Evolutionary conservation across 2,797 vertebrate genomes (phyloP).

Genomic region (Coendou prehensilis): DNA sequence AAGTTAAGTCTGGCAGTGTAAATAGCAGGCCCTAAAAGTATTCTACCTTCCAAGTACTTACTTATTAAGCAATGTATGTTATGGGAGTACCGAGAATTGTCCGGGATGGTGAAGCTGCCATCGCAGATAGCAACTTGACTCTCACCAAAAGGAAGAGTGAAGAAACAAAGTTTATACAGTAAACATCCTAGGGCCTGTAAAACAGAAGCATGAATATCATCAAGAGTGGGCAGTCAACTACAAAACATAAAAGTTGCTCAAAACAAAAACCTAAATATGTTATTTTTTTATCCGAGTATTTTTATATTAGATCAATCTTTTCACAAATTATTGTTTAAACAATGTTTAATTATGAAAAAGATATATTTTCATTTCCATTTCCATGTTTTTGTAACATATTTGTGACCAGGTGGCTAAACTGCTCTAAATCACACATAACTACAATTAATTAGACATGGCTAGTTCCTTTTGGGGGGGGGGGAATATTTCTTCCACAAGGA

Average conservation of each 20-base stretch:
- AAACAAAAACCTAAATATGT: neutral
- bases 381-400: constrained; percentile 3
- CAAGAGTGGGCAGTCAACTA: neutral
- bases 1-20: constrained; percentile 28
- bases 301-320: constrained; percentile 27
- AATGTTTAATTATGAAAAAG: neutral
- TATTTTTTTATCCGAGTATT: neutral
- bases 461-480: neutral
- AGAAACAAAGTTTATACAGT: constrained; percentile 99
- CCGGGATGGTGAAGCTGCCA: constrained; percentile 97
- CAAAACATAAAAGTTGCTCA: neutral
- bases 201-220: constrained; percentile 69
- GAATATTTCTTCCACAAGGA: constrained; percentile 38
- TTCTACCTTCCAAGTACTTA: constrained; percentile 89
- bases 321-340: constrained; percentile 57
- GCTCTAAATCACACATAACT: neutral
- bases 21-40: neutral
- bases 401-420: neutral
- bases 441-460: constrained; percentile 9
- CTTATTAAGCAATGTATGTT: constrained; percentile 96
- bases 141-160: constrained; percentile 98
- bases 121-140: constrained; percentile 99
- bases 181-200: constrained; percentile 98
- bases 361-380: neutral
- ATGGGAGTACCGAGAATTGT: constrained; percentile 96